phyloP scores from a whole-genome alignment of 2,113 vertebrate species.

The Malurus alboscapulatus region DNA sequence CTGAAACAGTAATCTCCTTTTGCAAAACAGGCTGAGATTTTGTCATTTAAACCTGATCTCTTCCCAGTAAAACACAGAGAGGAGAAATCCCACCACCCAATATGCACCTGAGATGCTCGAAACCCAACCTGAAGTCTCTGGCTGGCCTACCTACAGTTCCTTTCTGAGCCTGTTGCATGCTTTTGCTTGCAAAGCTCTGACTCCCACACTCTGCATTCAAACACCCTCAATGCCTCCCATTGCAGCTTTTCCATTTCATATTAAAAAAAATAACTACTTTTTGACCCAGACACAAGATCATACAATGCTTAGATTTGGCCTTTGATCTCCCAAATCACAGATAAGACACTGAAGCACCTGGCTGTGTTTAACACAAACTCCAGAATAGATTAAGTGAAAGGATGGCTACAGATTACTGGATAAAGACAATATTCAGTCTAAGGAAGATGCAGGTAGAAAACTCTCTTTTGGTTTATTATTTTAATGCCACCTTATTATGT shows the following conservation, averaged over 20 bases:
- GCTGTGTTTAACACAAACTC: background rate
- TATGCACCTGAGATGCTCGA: background rate
- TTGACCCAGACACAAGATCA: background rate
- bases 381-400: background rate
- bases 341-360: background rate
- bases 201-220: background rate
- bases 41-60: background rate
- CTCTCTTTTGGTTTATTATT: background rate
- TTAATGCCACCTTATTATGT: background rate
- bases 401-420: background rate
- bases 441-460: background rate
- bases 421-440: background rate
- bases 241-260: background rate
- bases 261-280: background rate
- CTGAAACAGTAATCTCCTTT: background rate
- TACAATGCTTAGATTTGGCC: accelerated
- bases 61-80: background rate
- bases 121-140: background rate
- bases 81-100: background rate
- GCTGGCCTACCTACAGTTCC: background rate
- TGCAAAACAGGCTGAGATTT: background rate
- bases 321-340: background rate
- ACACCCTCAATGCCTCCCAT: background rate
- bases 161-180: background rate
- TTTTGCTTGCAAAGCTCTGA: background rate